Base-by-base conservation (phyloP, 1,140 invertebrate species). In the Augochlora pura region DNA sequence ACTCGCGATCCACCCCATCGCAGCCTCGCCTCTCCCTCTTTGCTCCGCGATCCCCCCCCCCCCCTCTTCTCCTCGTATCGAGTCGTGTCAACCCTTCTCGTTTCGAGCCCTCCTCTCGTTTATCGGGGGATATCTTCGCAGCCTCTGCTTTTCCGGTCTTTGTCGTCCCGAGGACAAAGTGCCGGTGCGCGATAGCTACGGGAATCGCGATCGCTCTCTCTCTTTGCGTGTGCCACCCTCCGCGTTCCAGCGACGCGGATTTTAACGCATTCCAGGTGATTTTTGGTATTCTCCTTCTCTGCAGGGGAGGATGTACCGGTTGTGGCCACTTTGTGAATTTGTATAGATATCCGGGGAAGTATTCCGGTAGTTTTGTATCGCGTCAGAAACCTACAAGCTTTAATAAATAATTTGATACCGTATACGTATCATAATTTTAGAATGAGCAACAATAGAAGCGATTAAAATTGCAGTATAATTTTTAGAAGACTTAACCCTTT, bases 51-150 rank as follows among this genome's bases (percentile, higher is more conserved):
- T 70, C 5, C 52, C 9, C 12, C 9, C 42, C 12, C 42, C 10
- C 14, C 42, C 42, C 42, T 46, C 42, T 46, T 42, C 38, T 8
- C 12, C 10, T 32, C 14, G 69, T 62, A 46, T 54, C 76, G 60
- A 39, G 38, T 52, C 52, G 63, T 57, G 73, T 77, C 83, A 85
- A 85, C 75, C 77, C 85, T 72, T 81, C 77, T 75, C 72, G 39
- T 66, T n/a, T 63, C 60, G 52, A 54, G 21, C 62, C 65, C 74
- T 39, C 16, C 9, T 62, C 71, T 62, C 71, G 72, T 79, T 85
- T 82, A 86, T 86, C 80, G 59, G 57, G 67, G 64, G 85, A 82
- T 75, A 79, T 86, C 77, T 86, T 85, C 66, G 77, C 63, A 60
- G 70, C 69, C 66, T 69, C 42, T 42, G 76, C 72, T 67, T 66